These are phyloP conservation scores for Athripsodes cinereus DNA, from an alignment of 2,888 invertebrate species.

Conservation along the genomic window DNA sequence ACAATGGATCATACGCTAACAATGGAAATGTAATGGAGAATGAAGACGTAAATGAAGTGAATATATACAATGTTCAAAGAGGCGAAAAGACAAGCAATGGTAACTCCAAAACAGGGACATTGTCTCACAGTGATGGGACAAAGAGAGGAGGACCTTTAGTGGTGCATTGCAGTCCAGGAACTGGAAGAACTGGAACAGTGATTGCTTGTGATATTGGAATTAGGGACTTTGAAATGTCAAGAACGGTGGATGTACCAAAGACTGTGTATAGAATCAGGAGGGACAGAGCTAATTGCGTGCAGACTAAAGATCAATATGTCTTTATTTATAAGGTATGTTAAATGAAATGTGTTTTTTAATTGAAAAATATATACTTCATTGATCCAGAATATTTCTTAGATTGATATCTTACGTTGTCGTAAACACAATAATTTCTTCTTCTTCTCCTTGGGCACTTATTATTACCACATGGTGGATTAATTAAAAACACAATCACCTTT, in stretches of 20 bases:
- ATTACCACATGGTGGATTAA: too few species aligned
- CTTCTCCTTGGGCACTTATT: too few species aligned
- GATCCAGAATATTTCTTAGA: too few species aligned
- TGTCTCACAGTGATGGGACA: constrained; percentile 41
- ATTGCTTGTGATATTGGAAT: constrained; percentile 83
- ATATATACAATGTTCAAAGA: constrained; percentile 44
- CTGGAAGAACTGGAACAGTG: constrained; percentile 82
- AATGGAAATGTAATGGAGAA: constrained; percentile 33
- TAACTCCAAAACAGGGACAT: constrained; percentile 37
- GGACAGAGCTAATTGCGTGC: constrained; percentile 83
- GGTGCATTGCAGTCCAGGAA: constrained; percentile 84
- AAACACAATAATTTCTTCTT: too few species aligned
- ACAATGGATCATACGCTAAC: constrained; percentile 15
- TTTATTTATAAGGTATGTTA: constrained; percentile 79
- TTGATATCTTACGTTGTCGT: too few species aligned
- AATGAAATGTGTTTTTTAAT: too few species aligned
- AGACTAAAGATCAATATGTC: constrained; percentile 87
- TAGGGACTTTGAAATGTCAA: constrained; percentile 75
- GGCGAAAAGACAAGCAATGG: constrained; percentile 40
- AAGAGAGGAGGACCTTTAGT: constrained; percentile 64
- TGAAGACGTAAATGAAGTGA: constrained; percentile 37
- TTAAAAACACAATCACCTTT: too few species aligned
- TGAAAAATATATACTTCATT: too few species aligned
- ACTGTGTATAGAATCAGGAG: constrained; percentile 77
- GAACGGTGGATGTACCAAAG: constrained; percentile 79